phyloP scores from a whole-genome alignment of 2,888 invertebrate genomes.

The Machimus rusticus region DNA sequence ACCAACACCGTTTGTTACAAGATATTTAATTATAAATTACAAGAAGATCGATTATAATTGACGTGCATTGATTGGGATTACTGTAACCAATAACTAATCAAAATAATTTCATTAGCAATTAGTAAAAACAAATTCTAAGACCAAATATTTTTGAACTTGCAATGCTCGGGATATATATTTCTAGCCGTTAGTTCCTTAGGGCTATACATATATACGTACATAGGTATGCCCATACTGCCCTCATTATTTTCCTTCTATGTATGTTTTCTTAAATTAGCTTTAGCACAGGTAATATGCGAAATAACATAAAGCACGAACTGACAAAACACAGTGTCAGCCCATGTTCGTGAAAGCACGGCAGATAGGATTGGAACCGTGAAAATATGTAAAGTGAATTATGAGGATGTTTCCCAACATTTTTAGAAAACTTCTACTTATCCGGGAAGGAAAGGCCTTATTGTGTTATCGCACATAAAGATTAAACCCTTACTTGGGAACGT shows the following conservation, averaged over 20 bases:
- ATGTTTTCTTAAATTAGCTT: neutral
- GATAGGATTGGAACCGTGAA: constrained; percentile 2
- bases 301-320: neutral
- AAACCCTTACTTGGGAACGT: neutral
- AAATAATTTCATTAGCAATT: too few relatives aligned
- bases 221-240: neutral
- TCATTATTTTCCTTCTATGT: neutral
- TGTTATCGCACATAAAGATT: neutral
- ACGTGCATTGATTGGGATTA: too few relatives aligned
- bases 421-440: neutral
- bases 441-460: neutral
- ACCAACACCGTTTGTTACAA: too few relatives aligned
- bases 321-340: neutral
- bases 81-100: too few relatives aligned
- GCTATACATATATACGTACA: neutral
- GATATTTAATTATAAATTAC: too few relatives aligned
- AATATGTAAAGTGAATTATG: constrained; percentile 21
- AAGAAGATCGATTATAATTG: too few relatives aligned
- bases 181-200: neutral
- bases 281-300: neutral
- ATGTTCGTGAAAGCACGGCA: neutral
- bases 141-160: neutral
- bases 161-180: neutral
- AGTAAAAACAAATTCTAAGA: neutral
- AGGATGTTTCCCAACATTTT: neutral